Evolutionary conservation across 2,113 vertebrate genomes (phyloP).

Genomic region (Hydropotes inermis): DNA sequence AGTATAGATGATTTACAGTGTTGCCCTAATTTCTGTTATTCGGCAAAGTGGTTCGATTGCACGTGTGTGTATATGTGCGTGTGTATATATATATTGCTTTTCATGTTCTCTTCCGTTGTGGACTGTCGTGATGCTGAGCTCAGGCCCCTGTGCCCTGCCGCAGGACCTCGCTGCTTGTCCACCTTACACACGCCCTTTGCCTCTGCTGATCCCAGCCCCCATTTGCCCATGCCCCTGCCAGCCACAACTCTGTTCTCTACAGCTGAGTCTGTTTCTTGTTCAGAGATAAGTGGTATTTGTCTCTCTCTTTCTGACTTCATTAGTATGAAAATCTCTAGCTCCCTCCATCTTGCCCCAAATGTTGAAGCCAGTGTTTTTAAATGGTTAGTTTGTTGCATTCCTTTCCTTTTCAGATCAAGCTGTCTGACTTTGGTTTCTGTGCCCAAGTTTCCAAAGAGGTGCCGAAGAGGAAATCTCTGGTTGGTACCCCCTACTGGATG

Average conservation of each 20-base stretch:
- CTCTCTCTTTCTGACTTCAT: background rate
- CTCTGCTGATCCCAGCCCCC: background rate
- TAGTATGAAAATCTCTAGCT: background rate
- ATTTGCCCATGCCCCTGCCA: background rate
- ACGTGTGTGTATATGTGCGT: too few species aligned
- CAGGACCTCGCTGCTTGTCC: background rate
- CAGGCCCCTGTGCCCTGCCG: background rate
- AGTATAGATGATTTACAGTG: too few species aligned
- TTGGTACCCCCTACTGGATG: slow-evolving; percentile 99
- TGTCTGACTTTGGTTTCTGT: slow-evolving; percentile 98
- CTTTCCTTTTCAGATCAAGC: slow-evolving; percentile 89
- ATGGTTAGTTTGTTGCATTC: background rate
- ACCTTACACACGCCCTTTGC: background rate
- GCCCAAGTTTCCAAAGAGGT: slow-evolving; percentile 99
- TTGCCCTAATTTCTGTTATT: background rate
- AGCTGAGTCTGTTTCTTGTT: background rate
- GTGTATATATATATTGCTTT: background rate
- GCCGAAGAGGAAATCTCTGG: slow-evolving; percentile 96
- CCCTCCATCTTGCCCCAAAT: background rate
- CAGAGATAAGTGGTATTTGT: background rate
- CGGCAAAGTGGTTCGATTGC: background rate
- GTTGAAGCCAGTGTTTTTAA: background rate
- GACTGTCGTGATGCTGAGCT: background rate
- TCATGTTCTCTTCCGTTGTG: background rate
- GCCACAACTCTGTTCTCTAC: background rate